Evolutionary conservation across 2,888 invertebrate species (phyloP).

Genomic region (Lordiphosa andalusiaca): DNA sequence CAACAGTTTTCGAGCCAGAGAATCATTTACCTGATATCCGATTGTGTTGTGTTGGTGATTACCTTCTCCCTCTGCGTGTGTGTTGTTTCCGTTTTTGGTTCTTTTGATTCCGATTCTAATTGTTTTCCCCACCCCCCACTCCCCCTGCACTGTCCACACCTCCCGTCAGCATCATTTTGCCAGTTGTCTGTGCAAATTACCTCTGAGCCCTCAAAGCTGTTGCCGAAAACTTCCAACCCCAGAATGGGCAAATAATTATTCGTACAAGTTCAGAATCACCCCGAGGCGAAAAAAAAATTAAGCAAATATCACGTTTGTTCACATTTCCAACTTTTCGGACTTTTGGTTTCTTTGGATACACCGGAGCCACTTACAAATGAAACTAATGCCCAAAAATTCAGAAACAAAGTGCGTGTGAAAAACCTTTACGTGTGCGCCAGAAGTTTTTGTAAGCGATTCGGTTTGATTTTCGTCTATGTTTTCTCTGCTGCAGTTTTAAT

Average conservation of each 20-base stretch:
- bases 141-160: slow-evolving; percentile 19
- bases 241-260: slow-evolving; percentile 71
- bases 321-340: slow-evolving; percentile 30
- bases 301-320: slow-evolving; percentile 66
- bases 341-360: background rate
- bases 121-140: slow-evolving; percentile 61
- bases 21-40: slow-evolving; percentile 60
- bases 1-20: slow-evolving; percentile 18
- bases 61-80: slow-evolving; percentile 11
- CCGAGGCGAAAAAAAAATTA: slow-evolving; percentile 59
- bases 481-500: slow-evolving; percentile 60
- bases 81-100: slow-evolving; percentile 61
- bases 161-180: slow-evolving; percentile 8
- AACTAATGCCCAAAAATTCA: slow-evolving; percentile 38
- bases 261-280: slow-evolving; percentile 44
- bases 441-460: slow-evolving; percentile 30
- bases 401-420: slow-evolving; percentile 55
- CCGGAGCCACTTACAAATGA: slow-evolving; percentile 3
- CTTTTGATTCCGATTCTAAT: slow-evolving; percentile 70
- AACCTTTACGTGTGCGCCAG: slow-evolving; percentile 47
- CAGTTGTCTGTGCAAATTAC: slow-evolving; percentile 47
- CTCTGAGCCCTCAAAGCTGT: slow-evolving; percentile 38
- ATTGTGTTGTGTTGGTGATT: slow-evolving; percentile 20
- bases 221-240: slow-evolving; percentile 49
- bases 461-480: slow-evolving; percentile 3